These are phyloP conservation scores for Oncorhynchus clarkii DNA, from an alignment of 2,113 vertebrate genomes.

Conservation along the genomic window DNA sequence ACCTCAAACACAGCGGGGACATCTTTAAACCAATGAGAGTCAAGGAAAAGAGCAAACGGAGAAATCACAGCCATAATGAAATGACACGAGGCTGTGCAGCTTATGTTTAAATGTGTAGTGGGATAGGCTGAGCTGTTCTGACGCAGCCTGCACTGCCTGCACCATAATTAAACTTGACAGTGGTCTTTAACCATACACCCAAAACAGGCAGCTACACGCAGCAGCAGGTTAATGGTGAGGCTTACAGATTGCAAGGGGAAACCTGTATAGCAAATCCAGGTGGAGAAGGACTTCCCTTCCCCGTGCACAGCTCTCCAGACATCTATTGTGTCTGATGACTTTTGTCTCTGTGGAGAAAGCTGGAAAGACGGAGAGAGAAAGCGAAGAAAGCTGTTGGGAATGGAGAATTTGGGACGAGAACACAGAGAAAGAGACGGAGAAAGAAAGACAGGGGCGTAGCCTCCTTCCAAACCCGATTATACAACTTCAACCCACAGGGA, in stretches of 20 bases:
- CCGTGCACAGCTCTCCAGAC: slow-evolving; percentile 20
- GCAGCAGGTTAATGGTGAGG: slow-evolving; percentile 12
- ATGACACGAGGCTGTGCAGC: background rate
- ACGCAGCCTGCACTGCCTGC: slow-evolving; percentile 1
- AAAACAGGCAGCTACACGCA: slow-evolving; percentile 43
- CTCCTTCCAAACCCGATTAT: slow-evolving; percentile 56
- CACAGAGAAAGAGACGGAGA: slow-evolving; percentile 19
- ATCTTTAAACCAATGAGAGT: slow-evolving; percentile 53
- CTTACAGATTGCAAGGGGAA: background rate
- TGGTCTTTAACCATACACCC: slow-evolving; percentile 22
- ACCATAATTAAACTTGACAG: slow-evolving; percentile 33
- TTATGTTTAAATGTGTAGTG: slow-evolving; percentile 9
- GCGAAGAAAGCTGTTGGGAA: slow-evolving; percentile 42
- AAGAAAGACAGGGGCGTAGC: background rate
- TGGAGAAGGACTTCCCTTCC: slow-evolving; percentile 7
- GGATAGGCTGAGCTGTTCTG: slow-evolving; percentile 20
- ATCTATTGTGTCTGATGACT: slow-evolving; percentile 6
- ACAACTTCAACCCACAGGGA: slow-evolving; percentile 59
- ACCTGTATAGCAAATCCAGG: slow-evolving; percentile 5
- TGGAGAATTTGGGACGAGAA: slow-evolving; percentile 45
- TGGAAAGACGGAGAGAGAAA: slow-evolving; percentile 45
- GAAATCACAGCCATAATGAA: slow-evolving; percentile 16
- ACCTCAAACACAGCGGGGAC: slow-evolving; percentile 62
- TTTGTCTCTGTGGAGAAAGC: slow-evolving; percentile 8
- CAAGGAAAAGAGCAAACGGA: slow-evolving; percentile 36